These are phyloP conservation scores for Herminia tarsipennalis DNA, from an alignment of 2,888 invertebrate genomes.

Conservation along the genomic window DNA sequence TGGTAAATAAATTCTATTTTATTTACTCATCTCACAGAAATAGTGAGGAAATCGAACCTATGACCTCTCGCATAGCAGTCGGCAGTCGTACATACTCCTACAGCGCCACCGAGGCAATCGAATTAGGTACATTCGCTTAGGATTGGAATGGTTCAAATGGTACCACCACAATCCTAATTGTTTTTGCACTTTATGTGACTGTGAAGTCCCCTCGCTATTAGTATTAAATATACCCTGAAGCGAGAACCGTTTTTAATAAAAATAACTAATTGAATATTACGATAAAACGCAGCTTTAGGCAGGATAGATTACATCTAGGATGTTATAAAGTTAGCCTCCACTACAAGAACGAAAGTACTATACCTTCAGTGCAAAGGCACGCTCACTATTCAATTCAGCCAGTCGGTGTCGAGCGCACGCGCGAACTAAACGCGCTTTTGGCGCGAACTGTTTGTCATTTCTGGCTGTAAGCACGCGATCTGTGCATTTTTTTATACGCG, in stretches of 20 bases:
- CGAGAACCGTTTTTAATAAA: not conserved
- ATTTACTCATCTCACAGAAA: too few relatives aligned
- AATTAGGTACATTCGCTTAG: too few relatives aligned
- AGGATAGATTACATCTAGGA: constrained; percentile 33
- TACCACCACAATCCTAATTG: too few relatives aligned
- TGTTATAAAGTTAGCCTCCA: constrained; percentile 38
- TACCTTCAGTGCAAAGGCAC: constrained; percentile 31
- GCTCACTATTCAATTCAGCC: constrained; percentile 22
- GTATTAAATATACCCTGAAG: too few relatives aligned
- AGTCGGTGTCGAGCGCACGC: constrained; percentile 37
- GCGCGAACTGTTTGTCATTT: constrained; percentile 38
- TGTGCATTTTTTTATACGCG: constrained; percentile 22
- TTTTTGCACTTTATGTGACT: too few relatives aligned
- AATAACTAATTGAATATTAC: not conserved
- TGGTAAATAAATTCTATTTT: too few relatives aligned
- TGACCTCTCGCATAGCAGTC: too few relatives aligned
- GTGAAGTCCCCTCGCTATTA: too few relatives aligned
- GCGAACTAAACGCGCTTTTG: constrained; percentile 34
- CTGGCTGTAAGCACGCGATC: constrained; percentile 29
- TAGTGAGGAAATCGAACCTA: too few relatives aligned
- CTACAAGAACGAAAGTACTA: constrained; percentile 27
- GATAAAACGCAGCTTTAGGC: constrained; percentile 8
- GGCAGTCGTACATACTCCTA: too few relatives aligned
- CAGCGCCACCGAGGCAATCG: too few relatives aligned
- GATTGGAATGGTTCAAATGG: too few relatives aligned